Evolutionary conservation across 2,113 vertebrate species (phyloP).

Genomic region (Acanthochromis polyacanthus): DNA sequence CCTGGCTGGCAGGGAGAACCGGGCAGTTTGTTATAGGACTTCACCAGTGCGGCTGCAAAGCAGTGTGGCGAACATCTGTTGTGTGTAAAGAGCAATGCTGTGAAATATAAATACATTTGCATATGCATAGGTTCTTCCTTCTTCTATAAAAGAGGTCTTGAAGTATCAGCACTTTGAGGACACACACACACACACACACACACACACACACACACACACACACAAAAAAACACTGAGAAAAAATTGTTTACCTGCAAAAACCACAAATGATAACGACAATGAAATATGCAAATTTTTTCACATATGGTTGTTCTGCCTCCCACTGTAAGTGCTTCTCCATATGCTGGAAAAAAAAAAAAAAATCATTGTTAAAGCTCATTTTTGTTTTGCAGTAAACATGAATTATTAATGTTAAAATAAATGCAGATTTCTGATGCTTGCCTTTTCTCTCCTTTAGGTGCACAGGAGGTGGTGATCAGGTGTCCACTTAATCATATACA

Average conservation of each 20-base stretch:
- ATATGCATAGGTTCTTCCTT: conserved; percentile 55
- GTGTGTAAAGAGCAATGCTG: conserved; percentile 64
- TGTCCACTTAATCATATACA: conserved; percentile 91
- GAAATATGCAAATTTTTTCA: conserved; percentile 22
- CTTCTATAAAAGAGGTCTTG: conserved; percentile 45
- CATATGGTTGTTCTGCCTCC: conserved; percentile 1
- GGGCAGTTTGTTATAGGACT: conserved; percentile 59
- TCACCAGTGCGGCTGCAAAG: conserved; percentile 30
- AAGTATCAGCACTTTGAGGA: conserved; percentile 60
- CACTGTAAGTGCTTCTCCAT: background rate
- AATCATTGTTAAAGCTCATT: conserved; percentile 2
- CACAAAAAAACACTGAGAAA: background rate
- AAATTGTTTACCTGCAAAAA: conserved; percentile 19
- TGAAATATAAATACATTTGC: conserved; percentile 72
- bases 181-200: background rate
- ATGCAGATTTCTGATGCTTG: background rate
- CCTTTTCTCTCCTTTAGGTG: conserved; percentile 84
- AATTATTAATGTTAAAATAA: conserved; percentile 22
- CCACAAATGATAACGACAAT: conserved; percentile 20
- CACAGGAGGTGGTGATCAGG: conserved; percentile 86
- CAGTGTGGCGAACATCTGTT: conserved; percentile 68
- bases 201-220: no score
- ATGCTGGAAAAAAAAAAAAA: conserved; percentile 1
- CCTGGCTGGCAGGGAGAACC: conserved; percentile 46
- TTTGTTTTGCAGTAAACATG: conserved; percentile 11